A percentile compares a stretch with the other conserved stretches of the same genome.
These are phyloP conservation scores for Siniperca knerii DNA, from an alignment of 2,113 vertebrate genomes.

Conservation along the genomic window DNA sequence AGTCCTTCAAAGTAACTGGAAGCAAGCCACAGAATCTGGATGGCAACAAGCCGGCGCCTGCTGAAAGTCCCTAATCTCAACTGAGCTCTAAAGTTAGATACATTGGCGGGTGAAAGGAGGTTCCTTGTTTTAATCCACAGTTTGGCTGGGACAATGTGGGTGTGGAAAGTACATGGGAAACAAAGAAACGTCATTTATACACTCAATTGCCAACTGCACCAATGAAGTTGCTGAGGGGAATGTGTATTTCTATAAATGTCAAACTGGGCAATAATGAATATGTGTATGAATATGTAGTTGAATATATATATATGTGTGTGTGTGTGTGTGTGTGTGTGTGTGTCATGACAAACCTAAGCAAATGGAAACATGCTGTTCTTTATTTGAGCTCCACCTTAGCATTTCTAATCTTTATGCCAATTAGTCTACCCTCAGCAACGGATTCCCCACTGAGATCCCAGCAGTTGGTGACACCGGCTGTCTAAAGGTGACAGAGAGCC, in stretches of 20 bases:
- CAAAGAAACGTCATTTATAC: neutral
- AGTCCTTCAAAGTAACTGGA: conserved; percentile 25
- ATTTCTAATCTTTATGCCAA: neutral
- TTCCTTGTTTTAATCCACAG: conserved; percentile 9
- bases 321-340: too few relatives aligned
- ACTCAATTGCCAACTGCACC: neutral
- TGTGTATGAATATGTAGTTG: neutral
- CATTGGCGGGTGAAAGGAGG: conserved; percentile 2
- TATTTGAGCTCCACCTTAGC: neutral
- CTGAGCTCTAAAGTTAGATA: conserved; percentile 20
- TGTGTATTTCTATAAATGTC: neutral
- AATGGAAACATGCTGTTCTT: neutral
- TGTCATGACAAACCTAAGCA: neutral
- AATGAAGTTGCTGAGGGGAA: neutral
- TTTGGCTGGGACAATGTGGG: neutral
- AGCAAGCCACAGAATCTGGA: conserved; percentile 28
- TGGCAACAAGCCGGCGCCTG: conserved; percentile 10
- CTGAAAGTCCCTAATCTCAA: conserved; percentile 21
- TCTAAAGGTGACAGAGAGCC: conserved; percentile 38
- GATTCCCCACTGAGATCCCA: conserved; percentile 27
- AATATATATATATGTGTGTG: neutral
- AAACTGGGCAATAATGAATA: neutral
- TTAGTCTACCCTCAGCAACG: conserved; percentile 18
- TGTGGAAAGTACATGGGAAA: neutral
- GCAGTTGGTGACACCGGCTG: neutral